A percentile compares a stretch with the other conserved stretches of the same genome.
These are phyloP conservation scores for Microtus pennsylvanicus DNA, from an alignment of 2,113 vertebrate species.

Conservation along the genomic window DNA sequence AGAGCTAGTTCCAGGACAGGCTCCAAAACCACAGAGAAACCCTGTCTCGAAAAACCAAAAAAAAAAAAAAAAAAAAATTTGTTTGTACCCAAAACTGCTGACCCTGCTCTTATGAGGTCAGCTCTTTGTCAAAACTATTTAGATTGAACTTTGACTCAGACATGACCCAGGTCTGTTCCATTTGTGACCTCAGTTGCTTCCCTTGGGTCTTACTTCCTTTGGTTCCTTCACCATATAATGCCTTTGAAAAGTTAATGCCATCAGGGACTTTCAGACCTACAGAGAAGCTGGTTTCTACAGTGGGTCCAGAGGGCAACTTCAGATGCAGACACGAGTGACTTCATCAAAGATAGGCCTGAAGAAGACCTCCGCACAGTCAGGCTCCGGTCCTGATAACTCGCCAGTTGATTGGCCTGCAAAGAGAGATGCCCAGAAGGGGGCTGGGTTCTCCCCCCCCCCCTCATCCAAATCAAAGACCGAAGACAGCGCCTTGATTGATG, in stretches of 20 bases:
- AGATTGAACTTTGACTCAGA: constrained; percentile 30
- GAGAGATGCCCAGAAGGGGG: constrained; percentile 11
- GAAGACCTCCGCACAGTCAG: too few relatives aligned
- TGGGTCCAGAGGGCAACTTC: not conserved
- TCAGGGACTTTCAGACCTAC: not conserved
- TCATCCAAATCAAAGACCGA: constrained; percentile 36
- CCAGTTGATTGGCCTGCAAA: not conserved
- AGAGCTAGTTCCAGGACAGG: too few relatives aligned
- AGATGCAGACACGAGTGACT: not conserved
- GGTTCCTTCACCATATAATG: not conserved
- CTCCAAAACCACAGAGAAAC: too few relatives aligned
- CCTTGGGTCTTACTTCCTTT: constrained; percentile 34
- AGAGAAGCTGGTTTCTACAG: constrained; percentile 19
- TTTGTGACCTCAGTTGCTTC: constrained; percentile 26
- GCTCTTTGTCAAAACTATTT: constrained; percentile 30
- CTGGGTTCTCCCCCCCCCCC: constrained; percentile 47
- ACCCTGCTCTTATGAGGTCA: not conserved
- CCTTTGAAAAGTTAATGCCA: constrained; percentile 34
- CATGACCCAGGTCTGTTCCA: not conserved
- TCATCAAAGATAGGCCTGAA: not conserved
- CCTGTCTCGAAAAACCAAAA: too few relatives aligned
- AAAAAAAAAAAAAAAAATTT: not conserved
- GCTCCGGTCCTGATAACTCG: constrained; percentile 4
- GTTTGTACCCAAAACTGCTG: not conserved
- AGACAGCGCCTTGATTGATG: constrained; percentile 84